Evolutionary conservation across 2,888 invertebrate species (phyloP), one percentile per base, ranked within the genome.

Genomic region (Andrena trimmerana): DNA sequence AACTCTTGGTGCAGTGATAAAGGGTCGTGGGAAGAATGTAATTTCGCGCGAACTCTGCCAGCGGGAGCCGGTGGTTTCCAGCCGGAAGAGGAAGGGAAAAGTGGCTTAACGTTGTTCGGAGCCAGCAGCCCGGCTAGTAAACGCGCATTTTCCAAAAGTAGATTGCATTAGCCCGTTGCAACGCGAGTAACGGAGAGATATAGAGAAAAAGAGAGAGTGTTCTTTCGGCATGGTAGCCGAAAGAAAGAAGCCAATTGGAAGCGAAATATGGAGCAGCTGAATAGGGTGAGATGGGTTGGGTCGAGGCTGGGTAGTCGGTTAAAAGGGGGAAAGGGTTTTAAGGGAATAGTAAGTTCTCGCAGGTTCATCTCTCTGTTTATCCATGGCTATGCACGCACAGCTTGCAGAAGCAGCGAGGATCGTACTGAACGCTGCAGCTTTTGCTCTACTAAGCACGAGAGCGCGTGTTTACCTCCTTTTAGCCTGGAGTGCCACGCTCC

Each of bases 391-490:
- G 77, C 81, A 78, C 78, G 77, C 81, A 78, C 78, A 67, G 71
- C 68, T 73, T 67, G 68, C 69, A 60, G 77, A 77, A 63, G 68
- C 69, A 72, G 66, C 16, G 52, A 60, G 75, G 60, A 74, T 79
- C 79, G 69, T 71, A 76, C 54, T 76, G 84, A 63, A 69, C 71
- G 69, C 63, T 83, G 72, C 71, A 79, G 79, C 75, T 76, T 84
- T 84, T 83, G 84, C 84, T 86, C 67, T 76, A 81, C 71, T 86
- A 85, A 88, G 80, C 83, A 86, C 77, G 81, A 90, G 87, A 68
- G 87, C 79, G 83, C 81, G 87, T 89, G 88, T 91, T 91, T 90
- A 90, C 87, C 90, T 86, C 88, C 85, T 90, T 90, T 90, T 90
- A 91, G 75, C 88, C 85, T 84, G 81, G 80, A 87, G 90, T 84